Base-by-base conservation (phyloP, 2,113 vertebrate species). In the Tringa solitaria region DNA sequence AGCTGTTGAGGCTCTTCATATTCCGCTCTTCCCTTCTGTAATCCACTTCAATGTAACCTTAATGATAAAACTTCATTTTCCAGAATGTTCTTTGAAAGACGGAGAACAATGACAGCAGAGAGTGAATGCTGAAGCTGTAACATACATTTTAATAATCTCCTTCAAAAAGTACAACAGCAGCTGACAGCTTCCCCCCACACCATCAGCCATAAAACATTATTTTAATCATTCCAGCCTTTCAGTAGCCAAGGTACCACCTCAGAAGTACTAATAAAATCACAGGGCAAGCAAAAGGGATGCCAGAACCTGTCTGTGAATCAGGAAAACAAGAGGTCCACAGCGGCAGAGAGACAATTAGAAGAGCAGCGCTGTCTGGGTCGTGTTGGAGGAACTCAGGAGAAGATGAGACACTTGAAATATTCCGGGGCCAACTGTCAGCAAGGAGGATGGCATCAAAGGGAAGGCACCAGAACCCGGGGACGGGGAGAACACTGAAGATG, bases 101-200 rank as follows among this genome's bases (percentile, higher is more conserved):
- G 65, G 94, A 97, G 95, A 96, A 96, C 87, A 84, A 82, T 73
- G 90, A 88, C 2, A 13, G 86, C 85, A 53, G 50, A 60, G 11
- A 63, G n/a, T 17, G 48, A 73, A 81, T 46, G 32, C 53, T 72
- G 77, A 73, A 87, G 81, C 74, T 8, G 0, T 72, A 85, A 96
- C 89, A 96, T 92, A 78, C 85, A 82, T 97, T 96, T 97, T 95
- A 97, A 97, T 85, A 90, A 95, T 75, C 89, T 92, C 80, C 94
- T 85, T 89, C 37, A 54, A 87, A 87, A 82, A 79, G 28, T 56
- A 92, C 86, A 96, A 81, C 59, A 80, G 82, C 48, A 70, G 65
- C 43, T 6, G 14, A 59, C 10, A 14, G 79, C 23, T 85, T 85
- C 15, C 7, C 6, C 2, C 7, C 7, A 26, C 9, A 0, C 10